Evolutionary conservation across 1,140 invertebrate species (phyloP), one percentile per base, ranked within the genome.

Genomic region (Lutraria rhynchaena): DNA sequence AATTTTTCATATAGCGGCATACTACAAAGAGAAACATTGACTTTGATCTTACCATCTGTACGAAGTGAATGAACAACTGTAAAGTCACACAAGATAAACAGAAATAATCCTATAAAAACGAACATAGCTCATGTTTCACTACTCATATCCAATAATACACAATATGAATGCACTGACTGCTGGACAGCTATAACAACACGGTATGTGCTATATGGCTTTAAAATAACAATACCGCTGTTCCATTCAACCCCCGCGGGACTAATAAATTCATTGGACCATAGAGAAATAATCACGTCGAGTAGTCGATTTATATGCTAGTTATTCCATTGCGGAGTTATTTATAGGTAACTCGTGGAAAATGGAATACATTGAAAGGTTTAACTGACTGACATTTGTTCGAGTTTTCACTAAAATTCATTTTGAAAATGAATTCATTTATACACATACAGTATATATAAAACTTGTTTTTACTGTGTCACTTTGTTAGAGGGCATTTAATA

Each of bases 191-290:
- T 13, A 31, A 27, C 49, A 46, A 67, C 63, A 67, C 63, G 37
- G 31, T 67, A 67, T 46, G 63, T 67, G 63, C 63, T 67, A 67
- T 67, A 67, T 67, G 57, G 73, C 44, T 75, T 35, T 58, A 57
- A 51, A 61, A 75, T 75, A 75, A 75, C 73, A 75, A 75, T 75
- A 75, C 31, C 53, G 73, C 73, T 75, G 57, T 75, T 75, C 73
- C 73, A 17, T 61, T 63, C 31, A 44, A 75, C 73, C 44, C 73
- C 73, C 73, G 70, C 70, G 53, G 55, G 53, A 41, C 51, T 58
- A 41, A 58, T 58, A 37, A 73, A 73, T 58, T 58, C 73, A 75
- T 24, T 55, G 55, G 58, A 61, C 55, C 73, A 58, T 60, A 61
- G 53, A 22, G 27, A 7, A 58, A 46, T 33, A 31, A 58, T 58